Base-by-base conservation (phyloP, 2,113 vertebrate genomes). In the Procavia capensis region DNA sequence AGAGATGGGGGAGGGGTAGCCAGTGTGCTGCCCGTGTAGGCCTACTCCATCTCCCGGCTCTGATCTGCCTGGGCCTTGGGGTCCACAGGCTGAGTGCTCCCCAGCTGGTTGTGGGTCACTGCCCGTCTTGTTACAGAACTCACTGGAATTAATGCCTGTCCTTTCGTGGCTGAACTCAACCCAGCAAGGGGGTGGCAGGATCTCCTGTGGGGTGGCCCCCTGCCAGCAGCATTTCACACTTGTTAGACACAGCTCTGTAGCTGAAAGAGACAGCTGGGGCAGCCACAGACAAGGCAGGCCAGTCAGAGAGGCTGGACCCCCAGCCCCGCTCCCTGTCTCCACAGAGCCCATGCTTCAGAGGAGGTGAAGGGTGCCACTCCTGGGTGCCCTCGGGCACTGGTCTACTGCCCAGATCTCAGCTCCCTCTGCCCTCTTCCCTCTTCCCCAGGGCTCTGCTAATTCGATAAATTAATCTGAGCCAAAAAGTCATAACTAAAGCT, bases 121-220 rank as follows among this genome's bases (percentile, higher is more conserved):
- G 78, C n/a, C 70, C 79, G 39, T 79, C 63, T 89, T 36, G 61
- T 86, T 79, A 84, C 89, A 70, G 78, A 25, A 66, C 59, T 41
- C 43, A 24, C 84, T 63, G 59, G 88, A 90, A 85, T 82, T 29
- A 92, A 68, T 29, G 24, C 47, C 90, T 94, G 57, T 94, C 64
- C 41, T 54, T 57, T 79, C 1, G 1, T 20, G 36, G 82, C 34
- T 27, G 25, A 89, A 34, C 50, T 87, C 87, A 61, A 45, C 43
- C 59, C 31, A 85, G 92, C 27, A 17, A 17, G 59, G 22, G n/a
- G 61, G 41, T 25, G 9, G 78, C 74, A 34, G 83, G 78, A 59
- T 29, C 78, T 72, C 5, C 1, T 0, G 1, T 45, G 45, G 74
- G 80, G 75, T 0, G 0, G 47, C 39, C 54, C 9, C 17, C 64